These are phyloP conservation scores for Heliconius erato DNA, from an alignment of 2,888 invertebrate genomes.

Conservation along the genomic window DNA sequence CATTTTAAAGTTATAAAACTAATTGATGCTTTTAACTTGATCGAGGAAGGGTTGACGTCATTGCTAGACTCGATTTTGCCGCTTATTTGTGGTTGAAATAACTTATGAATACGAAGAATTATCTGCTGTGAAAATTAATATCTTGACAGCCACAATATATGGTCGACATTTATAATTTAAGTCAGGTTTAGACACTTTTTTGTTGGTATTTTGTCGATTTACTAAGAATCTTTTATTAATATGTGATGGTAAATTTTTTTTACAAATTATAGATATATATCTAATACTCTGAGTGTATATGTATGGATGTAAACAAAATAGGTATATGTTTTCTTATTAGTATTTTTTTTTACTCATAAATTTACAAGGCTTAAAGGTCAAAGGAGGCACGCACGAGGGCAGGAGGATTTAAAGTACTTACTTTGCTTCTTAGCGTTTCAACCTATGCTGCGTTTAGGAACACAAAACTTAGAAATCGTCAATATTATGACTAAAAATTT, in stretches of 20 bases:
- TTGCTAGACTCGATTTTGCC: conserved; percentile 28
- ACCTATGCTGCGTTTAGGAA: too few species aligned
- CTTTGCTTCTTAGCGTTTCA: background rate
- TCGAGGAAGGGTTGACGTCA: conserved; percentile 34
- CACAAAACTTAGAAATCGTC: too few species aligned
- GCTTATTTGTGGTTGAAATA: conserved; percentile 15
- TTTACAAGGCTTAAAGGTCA: background rate
- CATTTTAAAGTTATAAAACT: conserved; percentile 3
- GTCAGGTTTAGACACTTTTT: conserved; percentile 1
- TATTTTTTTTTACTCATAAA: background rate
- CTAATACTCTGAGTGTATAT: too few species aligned
- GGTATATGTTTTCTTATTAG: background rate
- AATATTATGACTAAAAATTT: too few species aligned
- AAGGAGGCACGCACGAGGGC: too few species aligned
- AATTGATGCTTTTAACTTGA: conserved; percentile 3
- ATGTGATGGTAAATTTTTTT: background rate
- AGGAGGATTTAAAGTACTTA: too few species aligned
- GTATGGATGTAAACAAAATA: background rate
- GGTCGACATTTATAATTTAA: conserved; percentile 1
- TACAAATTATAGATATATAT: too few species aligned
- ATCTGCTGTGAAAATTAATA: conserved; percentile 10
- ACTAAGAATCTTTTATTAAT: background rate
- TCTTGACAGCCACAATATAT: conserved; percentile 10
- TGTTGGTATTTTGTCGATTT: background rate
- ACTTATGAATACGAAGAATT: conserved; percentile 19